Percentiles rank a stretch among this genome's conserved stretches.
Evolutionary conservation across 1,140 invertebrate genomes (phyloP).

Genomic region (Sipha flava): DNA sequence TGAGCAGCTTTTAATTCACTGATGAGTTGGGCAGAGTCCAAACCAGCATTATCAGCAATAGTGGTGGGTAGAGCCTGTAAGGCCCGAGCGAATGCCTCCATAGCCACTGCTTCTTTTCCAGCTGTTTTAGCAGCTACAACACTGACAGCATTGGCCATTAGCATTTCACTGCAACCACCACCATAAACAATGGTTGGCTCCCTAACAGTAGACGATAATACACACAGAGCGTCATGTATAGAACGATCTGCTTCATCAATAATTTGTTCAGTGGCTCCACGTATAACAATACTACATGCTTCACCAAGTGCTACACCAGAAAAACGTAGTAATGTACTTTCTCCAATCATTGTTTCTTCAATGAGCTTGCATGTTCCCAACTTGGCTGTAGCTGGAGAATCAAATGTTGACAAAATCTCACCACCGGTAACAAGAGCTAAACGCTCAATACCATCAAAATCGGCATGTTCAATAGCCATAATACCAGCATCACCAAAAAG

Average conservation of each 20-base stretch:
- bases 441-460: constrained; percentile 98
- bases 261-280: constrained; percentile 99
- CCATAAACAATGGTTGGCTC: constrained; percentile 87
- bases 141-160: constrained; percentile 89
- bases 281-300: constrained; percentile 92
- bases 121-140: constrained; percentile 77
- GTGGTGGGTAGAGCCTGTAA: constrained; percentile 81
- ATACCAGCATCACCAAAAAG: constrained; percentile 95
- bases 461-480: constrained; percentile 99
- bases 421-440: constrained; percentile 94
- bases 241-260: constrained; percentile 97
- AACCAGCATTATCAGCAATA: constrained; percentile 97
- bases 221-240: constrained; percentile 95
- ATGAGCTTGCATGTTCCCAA: constrained; percentile 91
- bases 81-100: constrained; percentile 90
- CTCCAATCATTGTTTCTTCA: constrained; percentile 97
- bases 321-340: constrained; percentile 92
- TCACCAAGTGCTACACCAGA: constrained; percentile 90
- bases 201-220: constrained; percentile 88
- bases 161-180: constrained; percentile 87
- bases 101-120: constrained; percentile 95
- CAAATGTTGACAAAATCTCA: constrained; percentile 98
- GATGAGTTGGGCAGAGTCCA: constrained; percentile 91
- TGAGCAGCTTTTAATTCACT: constrained; percentile 84
- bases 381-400: constrained; percentile 82